These are phyloP conservation scores for Dryomyza anilis DNA, from an alignment of 2,888 invertebrate genomes.

Conservation along the genomic window DNA sequence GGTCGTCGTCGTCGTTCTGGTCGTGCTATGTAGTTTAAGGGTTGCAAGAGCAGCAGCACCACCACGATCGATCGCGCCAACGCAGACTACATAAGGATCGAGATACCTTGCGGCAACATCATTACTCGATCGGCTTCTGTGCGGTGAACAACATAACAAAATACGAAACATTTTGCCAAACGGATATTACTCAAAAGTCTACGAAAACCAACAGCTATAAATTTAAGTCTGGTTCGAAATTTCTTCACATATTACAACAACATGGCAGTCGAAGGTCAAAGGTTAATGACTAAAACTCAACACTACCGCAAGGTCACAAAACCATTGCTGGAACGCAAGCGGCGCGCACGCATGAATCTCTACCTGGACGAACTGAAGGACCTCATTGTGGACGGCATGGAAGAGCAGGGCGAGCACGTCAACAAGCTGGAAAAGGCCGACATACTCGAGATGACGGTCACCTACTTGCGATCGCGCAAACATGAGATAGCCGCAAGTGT, in stretches of 20 bases:
- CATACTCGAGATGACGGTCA: constrained; percentile 85
- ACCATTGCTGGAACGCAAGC: constrained; percentile 86
- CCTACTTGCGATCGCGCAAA: constrained; percentile 60
- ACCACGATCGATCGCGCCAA: no score
- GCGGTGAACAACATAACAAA: constrained; percentile 47
- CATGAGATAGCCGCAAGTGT: constrained; percentile 64
- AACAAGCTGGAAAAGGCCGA: constrained; percentile 90
- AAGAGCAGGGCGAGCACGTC: constrained; percentile 87
- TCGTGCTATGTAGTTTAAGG: constrained; percentile 25
- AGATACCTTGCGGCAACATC: constrained; percentile 55
- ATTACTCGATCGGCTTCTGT: constrained; percentile 58
- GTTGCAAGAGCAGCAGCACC: constrained; percentile 28
- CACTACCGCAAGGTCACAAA: constrained; percentile 94
- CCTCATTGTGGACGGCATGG: constrained; percentile 79
- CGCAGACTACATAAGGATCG: constrained; percentile 56
- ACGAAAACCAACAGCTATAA: no score
- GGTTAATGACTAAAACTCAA: constrained; percentile 80
- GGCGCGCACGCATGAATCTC: constrained; percentile 87
- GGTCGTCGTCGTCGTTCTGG: background rate
- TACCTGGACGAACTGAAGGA: constrained; percentile 90
- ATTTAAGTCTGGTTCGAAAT: no score
- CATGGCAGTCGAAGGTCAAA: constrained; percentile 58
- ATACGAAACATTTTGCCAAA: no score
- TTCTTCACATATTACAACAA: no score
- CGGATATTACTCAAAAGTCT: no score